phyloP scores from a whole-genome alignment of 2,113 vertebrate species.

The Stomatorhinus ivindoensis region DNA sequence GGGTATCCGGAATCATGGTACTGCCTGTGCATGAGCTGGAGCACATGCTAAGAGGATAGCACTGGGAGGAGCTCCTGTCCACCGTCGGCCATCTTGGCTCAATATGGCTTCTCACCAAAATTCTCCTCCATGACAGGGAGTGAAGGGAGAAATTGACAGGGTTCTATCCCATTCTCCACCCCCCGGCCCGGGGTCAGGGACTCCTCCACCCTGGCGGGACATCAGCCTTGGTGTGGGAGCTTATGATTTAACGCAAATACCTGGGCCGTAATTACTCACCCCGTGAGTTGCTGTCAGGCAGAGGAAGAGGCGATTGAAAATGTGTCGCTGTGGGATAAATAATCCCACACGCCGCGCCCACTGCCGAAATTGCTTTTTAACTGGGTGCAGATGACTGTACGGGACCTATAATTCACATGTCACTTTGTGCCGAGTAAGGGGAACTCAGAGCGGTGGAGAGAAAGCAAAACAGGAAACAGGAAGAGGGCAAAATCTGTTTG shows the following conservation, averaged over 20 bases:
- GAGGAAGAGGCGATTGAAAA: constrained; percentile 34
- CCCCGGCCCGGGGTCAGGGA: background rate
- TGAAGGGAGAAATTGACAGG: background rate
- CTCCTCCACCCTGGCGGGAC: background rate
- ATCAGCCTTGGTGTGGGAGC: constrained; percentile 26
- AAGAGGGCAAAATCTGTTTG: too few species aligned
- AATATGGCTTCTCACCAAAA: background rate
- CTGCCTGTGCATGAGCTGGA: background rate
- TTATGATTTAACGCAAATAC: constrained; percentile 43
- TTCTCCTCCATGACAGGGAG: background rate
- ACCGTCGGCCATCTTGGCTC: background rate
- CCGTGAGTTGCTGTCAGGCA: constrained; percentile 44
- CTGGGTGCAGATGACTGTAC: constrained; percentile 27
- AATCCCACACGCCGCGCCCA: constrained; percentile 26
- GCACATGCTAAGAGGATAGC: too few species aligned
- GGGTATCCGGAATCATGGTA: background rate
- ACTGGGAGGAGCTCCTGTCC: background rate
- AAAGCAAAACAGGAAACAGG: background rate
- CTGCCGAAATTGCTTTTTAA: constrained; percentile 27
- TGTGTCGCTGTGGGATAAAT: constrained; percentile 44
- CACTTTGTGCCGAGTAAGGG: background rate
- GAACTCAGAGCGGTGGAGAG: background rate
- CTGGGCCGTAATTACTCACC: constrained; percentile 47
- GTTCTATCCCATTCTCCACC: background rate
- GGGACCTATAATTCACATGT: constrained; percentile 26